A percentile compares a stretch with the other conserved stretches of the same genome.
These are phyloP conservation scores for Leuctra nigra DNA, from an alignment of 2,888 invertebrate genomes.

Conservation along the genomic window DNA sequence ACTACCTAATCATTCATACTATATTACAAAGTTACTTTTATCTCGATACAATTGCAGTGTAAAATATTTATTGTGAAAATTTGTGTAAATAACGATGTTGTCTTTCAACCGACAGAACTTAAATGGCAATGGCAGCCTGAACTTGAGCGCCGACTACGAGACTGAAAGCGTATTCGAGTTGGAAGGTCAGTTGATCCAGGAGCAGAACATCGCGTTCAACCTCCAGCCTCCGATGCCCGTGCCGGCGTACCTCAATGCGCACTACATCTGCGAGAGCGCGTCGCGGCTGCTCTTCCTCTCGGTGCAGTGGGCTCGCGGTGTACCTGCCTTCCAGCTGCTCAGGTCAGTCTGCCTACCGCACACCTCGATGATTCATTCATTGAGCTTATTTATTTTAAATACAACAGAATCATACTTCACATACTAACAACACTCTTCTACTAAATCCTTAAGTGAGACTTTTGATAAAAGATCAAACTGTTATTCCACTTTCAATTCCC, in stretches of 20 bases:
- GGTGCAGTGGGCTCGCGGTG: constrained; percentile 83
- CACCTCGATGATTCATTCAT: too few species aligned
- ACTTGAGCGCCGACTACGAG: constrained; percentile 33
- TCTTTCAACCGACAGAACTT: constrained; percentile 28
- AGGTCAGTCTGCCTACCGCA: constrained; percentile 60
- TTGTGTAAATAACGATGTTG: too few species aligned
- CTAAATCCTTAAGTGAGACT: too few species aligned
- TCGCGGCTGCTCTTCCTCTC: constrained; percentile 84
- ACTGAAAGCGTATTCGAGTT: constrained; percentile 36
- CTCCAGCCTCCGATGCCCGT: constrained; percentile 71
- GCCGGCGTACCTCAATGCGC: constrained; percentile 84
- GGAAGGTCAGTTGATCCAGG: constrained; percentile 59
- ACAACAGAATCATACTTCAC: too few species aligned
- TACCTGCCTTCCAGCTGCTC: constrained; percentile 74
- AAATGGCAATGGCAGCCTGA: constrained; percentile 31
- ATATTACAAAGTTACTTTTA: too few species aligned
- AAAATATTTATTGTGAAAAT: too few species aligned
- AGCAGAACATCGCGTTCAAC: constrained; percentile 64
- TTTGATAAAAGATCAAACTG: too few species aligned
- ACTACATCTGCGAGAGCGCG: constrained; percentile 93
- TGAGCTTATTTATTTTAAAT: too few species aligned
- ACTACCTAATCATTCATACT: too few species aligned
- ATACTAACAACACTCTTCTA: too few species aligned
- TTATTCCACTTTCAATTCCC: not conserved
- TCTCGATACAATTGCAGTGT: too few species aligned